A percentile compares a stretch with the other conserved stretches of the same genome.
Conservation (phyloP, 2,888 invertebrate species). For the Anoplius nigerrimus region DNA sequence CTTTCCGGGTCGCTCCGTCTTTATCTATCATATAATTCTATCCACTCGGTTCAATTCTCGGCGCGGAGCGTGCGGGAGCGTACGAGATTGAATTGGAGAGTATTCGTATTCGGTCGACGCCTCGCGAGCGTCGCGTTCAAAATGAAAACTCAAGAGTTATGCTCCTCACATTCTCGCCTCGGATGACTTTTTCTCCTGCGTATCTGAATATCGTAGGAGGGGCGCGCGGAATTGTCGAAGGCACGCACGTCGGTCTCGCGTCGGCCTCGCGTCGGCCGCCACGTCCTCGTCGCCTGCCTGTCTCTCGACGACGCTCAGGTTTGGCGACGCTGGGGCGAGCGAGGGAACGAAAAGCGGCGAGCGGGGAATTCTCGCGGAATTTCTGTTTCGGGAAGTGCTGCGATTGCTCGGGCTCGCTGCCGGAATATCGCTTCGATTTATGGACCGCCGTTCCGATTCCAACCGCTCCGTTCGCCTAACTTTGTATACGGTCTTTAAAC, state of each 20-base stretch:
- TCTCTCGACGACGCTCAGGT: neutral
- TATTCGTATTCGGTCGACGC: conserved; percentile 17
- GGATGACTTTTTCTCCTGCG: conserved; percentile 25
- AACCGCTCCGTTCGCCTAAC: too few species aligned
- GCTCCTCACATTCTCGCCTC: conserved; percentile 18
- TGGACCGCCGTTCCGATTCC: too few species aligned
- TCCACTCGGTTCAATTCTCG: neutral
- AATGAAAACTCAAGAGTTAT: conserved; percentile 37
- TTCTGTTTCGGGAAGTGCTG: too few species aligned
- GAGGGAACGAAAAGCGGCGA: too few species aligned
- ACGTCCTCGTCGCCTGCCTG: conserved; percentile 26
- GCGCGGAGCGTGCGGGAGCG: conserved; percentile 1
- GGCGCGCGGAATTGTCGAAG: conserved; percentile 13
- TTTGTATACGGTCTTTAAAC: too few species aligned
- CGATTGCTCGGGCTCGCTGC: too few species aligned
- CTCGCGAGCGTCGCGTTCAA: conserved; percentile 16
- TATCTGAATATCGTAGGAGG: conserved; percentile 29
- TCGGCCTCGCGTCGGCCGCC: conserved; percentile 22
- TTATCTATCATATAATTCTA: neutral
- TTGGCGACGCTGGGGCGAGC: neutral
- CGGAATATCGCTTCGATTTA: too few species aligned
- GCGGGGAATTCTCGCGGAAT: too few species aligned
- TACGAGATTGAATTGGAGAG: conserved; percentile 41
- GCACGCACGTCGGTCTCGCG: conserved; percentile 13
- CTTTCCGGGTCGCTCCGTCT: neutral